Evolutionary conservation across 2,797 vertebrate genomes (phyloP).

Genomic region (Zenarchopterus dispar): DNA sequence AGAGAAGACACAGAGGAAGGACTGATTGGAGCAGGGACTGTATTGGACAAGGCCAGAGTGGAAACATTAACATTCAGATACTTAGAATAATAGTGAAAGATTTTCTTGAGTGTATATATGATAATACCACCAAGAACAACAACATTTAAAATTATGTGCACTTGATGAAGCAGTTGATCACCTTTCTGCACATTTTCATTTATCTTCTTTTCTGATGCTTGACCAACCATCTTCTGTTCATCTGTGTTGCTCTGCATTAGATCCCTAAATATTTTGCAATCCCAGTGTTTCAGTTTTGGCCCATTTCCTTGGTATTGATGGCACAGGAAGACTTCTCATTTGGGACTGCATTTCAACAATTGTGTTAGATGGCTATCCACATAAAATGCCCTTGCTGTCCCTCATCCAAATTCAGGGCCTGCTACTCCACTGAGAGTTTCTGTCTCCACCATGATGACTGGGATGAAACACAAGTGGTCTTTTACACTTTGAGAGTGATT

Average conservation of each 20-base stretch:
- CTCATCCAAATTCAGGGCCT: constrained; percentile 55
- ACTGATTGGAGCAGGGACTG: constrained; percentile 38
- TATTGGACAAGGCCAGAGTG: constrained; percentile 37
- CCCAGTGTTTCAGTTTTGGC: constrained; percentile 54
- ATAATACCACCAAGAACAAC: background rate
- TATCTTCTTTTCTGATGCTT: constrained; percentile 33
- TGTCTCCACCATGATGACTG: constrained; percentile 36
- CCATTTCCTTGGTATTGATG: constrained; percentile 18
- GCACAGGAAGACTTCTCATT: constrained; percentile 49
- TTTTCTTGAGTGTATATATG: background rate
- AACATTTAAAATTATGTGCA: constrained; percentile 12
- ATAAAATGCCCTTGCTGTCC: constrained; percentile 57
- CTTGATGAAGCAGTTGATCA: constrained; percentile 3
- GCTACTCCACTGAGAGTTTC: constrained; percentile 49
- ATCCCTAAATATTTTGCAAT: constrained; percentile 35
- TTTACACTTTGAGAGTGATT: constrained; percentile 65
- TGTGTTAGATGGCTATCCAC: constrained; percentile 60
- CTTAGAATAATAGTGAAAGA: constrained; percentile 4
- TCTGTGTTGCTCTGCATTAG: constrained; percentile 49
- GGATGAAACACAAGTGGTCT: constrained; percentile 64
- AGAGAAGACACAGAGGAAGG: constrained; percentile 39
- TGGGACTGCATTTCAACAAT: constrained; percentile 48
- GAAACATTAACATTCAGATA: constrained; percentile 23
- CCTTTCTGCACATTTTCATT: background rate
- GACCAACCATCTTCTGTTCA: constrained; percentile 46